These are phyloP conservation scores for Cynopterus sphinx DNA, from an alignment of 2,797 vertebrate species.

Conservation along the genomic window DNA sequence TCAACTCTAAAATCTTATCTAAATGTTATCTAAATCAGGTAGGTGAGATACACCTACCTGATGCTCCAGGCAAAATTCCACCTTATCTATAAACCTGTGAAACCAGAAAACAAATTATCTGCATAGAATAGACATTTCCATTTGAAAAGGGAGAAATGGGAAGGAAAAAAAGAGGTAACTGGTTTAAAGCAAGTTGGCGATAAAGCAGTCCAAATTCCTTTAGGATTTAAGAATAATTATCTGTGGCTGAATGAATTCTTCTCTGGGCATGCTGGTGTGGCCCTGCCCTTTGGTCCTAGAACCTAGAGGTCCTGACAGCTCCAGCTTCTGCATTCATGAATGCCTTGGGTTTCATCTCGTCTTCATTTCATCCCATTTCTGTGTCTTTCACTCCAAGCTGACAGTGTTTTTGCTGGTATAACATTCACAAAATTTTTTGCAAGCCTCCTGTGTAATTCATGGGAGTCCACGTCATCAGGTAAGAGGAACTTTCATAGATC, in stretches of 20 bases:
- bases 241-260: neutral
- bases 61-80: neutral
- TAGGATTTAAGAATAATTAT: neutral
- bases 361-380: neutral
- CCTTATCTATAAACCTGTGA: neutral
- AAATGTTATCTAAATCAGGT: neutral
- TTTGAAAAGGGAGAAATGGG: neutral
- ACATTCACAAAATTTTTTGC: neutral
- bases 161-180: neutral
- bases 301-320: neutral
- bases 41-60: neutral
- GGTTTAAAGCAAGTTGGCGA: neutral
- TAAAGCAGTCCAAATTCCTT: neutral
- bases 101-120: neutral
- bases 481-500: neutral
- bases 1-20: neutral
- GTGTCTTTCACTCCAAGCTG: neutral
- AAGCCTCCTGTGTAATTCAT: neutral
- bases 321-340: neutral
- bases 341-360: neutral
- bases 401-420: neutral
- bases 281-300: neutral
- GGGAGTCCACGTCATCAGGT: neutral
- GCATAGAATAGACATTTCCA: neutral
- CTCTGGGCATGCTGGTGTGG: neutral